Evolutionary conservation across 1,140 invertebrate genomes (phyloP).

Genomic region (Drosophila gunungcola): DNA sequence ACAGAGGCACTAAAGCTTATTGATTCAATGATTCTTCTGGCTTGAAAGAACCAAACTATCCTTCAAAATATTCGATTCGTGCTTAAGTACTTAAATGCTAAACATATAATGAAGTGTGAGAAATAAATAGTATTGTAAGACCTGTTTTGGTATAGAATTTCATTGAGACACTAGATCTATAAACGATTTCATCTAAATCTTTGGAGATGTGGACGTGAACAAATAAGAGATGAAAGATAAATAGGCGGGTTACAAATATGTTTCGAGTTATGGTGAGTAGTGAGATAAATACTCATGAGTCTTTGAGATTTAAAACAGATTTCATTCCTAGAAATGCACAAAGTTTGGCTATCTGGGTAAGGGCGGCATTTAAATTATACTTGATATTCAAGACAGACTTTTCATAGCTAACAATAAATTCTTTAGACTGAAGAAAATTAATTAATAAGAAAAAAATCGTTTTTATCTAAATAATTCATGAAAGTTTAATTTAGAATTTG

Average conservation of each 20-base stretch:
- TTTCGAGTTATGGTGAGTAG: slow-evolving; percentile 10
- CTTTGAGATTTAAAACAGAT: slow-evolving; percentile 31
- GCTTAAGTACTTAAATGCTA: slow-evolving; percentile 48
- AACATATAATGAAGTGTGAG: slow-evolving; percentile 8
- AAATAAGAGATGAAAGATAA: slow-evolving; percentile 29
- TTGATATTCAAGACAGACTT: slow-evolving; percentile 21
- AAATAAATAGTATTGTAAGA: slow-evolving; percentile 36
- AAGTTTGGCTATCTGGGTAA: slow-evolving; percentile 15
- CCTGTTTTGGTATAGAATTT: slow-evolving; percentile 36
- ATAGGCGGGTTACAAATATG: slow-evolving; percentile 29
- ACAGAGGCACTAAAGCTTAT: slow-evolving; percentile 48
- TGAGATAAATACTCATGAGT: slow-evolving; percentile 30
- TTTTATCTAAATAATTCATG: slow-evolving; percentile 9
- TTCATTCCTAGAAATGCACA: slow-evolving; percentile 30
- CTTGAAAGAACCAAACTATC: slow-evolving; percentile 7
- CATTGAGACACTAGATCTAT: slow-evolving; percentile 15
- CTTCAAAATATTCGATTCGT: slow-evolving; percentile 25
- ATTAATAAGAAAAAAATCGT: slow-evolving; percentile 1
- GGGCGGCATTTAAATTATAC: slow-evolving; percentile 18
- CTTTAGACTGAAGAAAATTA: not conserved
- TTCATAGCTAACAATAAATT: not conserved
- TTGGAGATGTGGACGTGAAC: slow-evolving; percentile 15
- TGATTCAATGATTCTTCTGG: slow-evolving; percentile 23
- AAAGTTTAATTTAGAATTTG: slow-evolving; percentile 14
- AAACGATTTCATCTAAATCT: slow-evolving; percentile 15